phyloP scores from a whole-genome alignment of 2,797 vertebrate species.

The Bucorvus abyssinicus region DNA sequence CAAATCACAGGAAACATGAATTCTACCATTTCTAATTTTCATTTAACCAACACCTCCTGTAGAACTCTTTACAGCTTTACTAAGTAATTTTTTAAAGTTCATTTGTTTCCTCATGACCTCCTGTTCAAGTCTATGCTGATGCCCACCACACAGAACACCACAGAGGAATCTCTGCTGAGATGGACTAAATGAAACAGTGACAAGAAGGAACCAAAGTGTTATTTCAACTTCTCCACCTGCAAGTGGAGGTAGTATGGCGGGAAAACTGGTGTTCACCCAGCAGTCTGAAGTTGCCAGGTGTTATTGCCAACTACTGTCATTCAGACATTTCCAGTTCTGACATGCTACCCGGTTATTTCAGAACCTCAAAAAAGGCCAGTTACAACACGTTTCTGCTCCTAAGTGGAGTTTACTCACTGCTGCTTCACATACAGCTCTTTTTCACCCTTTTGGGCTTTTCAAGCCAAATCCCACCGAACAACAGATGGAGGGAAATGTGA shows the following conservation, averaged over 20 bases:
- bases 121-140: background rate
- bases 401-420: background rate
- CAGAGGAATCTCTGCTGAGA: background rate
- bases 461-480: background rate
- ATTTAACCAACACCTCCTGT: background rate
- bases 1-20: background rate
- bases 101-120: background rate
- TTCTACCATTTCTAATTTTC: background rate
- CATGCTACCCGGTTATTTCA: background rate
- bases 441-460: background rate
- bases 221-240: background rate
- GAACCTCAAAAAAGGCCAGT: background rate
- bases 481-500: background rate
- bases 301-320: background rate
- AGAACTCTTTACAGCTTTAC: background rate
- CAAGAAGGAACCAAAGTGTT: background rate
- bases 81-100: background rate
- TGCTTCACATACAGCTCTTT: background rate
- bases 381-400: accelerated
- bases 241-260: accelerated
- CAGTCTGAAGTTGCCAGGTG: background rate
- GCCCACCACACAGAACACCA: background rate
- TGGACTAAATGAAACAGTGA: background rate
- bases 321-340: background rate
- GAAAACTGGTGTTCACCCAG: background rate